phyloP scores from a whole-genome alignment of 2,797 vertebrate species.

The Rhadinocentrus ornatus region DNA sequence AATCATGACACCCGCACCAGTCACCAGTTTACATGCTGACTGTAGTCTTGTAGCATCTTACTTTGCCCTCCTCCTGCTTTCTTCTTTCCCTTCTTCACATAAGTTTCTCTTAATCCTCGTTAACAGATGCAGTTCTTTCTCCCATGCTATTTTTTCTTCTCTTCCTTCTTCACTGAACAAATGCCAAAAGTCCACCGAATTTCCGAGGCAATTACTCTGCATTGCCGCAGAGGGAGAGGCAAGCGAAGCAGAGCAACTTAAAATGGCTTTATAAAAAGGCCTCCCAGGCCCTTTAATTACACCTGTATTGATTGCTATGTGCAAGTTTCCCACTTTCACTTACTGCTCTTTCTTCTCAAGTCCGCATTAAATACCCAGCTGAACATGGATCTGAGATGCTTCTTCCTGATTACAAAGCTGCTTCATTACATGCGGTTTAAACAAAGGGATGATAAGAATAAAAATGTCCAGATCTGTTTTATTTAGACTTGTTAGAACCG shows the following conservation, averaged over 20 bases:
- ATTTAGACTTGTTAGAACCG: neutral
- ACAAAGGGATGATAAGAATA: slow-evolving; percentile 3
- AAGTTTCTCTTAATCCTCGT: slow-evolving; percentile 15
- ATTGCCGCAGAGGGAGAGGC: slow-evolving; percentile 44
- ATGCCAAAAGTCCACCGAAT: slow-evolving; percentile 78
- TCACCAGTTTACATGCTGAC: neutral
- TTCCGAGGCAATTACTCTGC: slow-evolving; percentile 73
- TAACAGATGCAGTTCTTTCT: slow-evolving; percentile 8
- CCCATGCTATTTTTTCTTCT: neutral
- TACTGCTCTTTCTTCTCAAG: slow-evolving; percentile 62
- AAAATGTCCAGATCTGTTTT: neutral
- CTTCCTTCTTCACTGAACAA: slow-evolving; percentile 54
- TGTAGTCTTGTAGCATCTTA: neutral
- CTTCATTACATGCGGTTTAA: slow-evolving; percentile 42
- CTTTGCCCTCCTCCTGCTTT: too few species aligned
- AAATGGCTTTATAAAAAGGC: slow-evolving; percentile 82
- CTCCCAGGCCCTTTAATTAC: slow-evolving; percentile 79
- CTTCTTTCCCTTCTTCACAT: neutral
- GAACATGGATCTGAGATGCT: slow-evolving; percentile 15
- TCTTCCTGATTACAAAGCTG: slow-evolving; percentile 18
- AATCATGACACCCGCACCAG: too few species aligned
- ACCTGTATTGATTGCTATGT: slow-evolving; percentile 77
- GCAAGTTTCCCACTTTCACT: slow-evolving; percentile 69
- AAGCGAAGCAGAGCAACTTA: slow-evolving; percentile 69
- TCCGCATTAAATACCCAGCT: slow-evolving; percentile 56